Evolutionary conservation across 1,140 invertebrate genomes (phyloP), one percentile per base, ranked within the genome.

Genomic region (Pogonomyrmex barbatus): DNA sequence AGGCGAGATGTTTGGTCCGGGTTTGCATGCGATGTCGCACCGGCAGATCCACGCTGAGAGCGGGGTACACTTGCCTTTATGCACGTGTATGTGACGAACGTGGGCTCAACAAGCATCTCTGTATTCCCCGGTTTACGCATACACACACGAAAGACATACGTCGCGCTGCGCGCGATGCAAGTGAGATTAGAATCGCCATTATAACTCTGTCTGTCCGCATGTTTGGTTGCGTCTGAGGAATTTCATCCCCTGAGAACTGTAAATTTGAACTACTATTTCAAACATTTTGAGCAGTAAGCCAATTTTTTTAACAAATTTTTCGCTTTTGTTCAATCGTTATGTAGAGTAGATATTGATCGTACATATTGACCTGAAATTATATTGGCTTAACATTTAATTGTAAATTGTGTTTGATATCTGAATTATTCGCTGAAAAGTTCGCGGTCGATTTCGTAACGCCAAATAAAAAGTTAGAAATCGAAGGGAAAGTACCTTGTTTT

Each of bases 1-100:
- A 82, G 30, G 52, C 67, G 52, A 14, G 67, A 71, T 73, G 78
- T 82, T 82, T 58, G 67, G 67, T 73, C 52, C 76, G 14, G 62
- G 33, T 33, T 65, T 78, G 17, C 24, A 36, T 56, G 56, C 39
- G 78, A 33, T 24, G 52, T 33, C 14, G 45, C 39, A 68, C 65
- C 30, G 52, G 70, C 62, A 47, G 39, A 33, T 30, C 62, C 36
- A 24, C 24, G 2, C 24, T n/a, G 76, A 36, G 45, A 77, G 54
- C 10, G 24, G 39, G 30, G 9, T 39, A 24, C 33, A 33, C 30
- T 39, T 33, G 47, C 12, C n/a, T 68, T 68, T 79, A 67, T 79
- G 62, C 62, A 68, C 36, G 9, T 68, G 36, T 24, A 68, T 8
- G 47, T 17, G 12, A 24, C 47, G n/a, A 42, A 54, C 39, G 62